Evolutionary conservation across 2,113 vertebrate species (phyloP), one percentile per base, ranked within the genome.

Genomic region (Todiramphus saurophagus): DNA sequence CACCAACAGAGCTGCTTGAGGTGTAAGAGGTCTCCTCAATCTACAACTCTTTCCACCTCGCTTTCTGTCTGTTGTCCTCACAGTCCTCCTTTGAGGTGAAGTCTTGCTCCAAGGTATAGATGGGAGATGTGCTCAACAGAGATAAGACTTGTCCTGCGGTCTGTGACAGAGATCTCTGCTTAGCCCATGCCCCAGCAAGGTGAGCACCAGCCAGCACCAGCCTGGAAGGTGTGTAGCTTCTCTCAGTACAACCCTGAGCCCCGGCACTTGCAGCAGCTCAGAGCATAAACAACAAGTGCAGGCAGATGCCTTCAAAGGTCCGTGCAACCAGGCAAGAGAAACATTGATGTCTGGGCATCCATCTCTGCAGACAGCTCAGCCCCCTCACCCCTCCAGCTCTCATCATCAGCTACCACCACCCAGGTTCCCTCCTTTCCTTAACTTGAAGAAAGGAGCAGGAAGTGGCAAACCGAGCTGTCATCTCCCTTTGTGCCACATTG

Each of bases 361-460:
- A 14, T 28, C 53, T 44, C 83, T 46, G 48, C 4, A 58, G 28
- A 12, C 35, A 62, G 43, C 48, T 91, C 77, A 50, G 1, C 20
- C 16, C 13, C 11, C 44, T 35, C 67, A 8, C 13, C 31, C 2
- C 21, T 66, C 16, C 37, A 37, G 30, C 70, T 44, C 78, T 78
- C 70, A 63, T 31, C n/a, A 67, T 5, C 74, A 15, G 41, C 2
- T 21, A 4, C 5, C 72, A 24, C 11, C n/a, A 46, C 11, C 12
- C 86, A 58, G 30, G 25, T 27, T 3, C 33, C 25, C 13, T 43
- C 50, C 37, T 55, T 11, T 16, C n/a, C 28, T 46, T 67, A 7
- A 0, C 5, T 73, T 41, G 6, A 13, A 14, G 0, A 18, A 39
- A 63, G 21, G 7, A 82, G n/a, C 16, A 41, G 2, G 0, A 46